Conservation (phyloP, 2,888 invertebrate species). For the Orthosia incerta region DNA sequence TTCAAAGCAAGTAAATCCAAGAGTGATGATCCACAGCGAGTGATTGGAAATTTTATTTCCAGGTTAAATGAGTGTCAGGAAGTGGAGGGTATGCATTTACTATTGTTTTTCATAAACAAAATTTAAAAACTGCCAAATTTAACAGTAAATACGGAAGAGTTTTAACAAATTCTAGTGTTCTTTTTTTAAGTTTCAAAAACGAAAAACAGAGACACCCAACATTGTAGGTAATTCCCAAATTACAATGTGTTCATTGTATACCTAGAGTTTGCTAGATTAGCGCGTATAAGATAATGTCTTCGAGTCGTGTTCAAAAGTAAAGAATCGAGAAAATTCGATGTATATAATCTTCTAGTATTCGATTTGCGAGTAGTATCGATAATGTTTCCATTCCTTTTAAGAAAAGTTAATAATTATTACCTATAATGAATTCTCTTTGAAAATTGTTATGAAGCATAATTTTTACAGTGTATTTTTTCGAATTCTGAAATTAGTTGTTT, state of each 20-base stretch:
- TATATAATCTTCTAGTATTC: slow-evolving; percentile 73
- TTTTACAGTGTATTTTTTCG: slow-evolving; percentile 58
- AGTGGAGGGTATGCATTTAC: too few relatives aligned
- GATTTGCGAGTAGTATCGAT: slow-evolving; percentile 67
- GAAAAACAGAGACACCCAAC: too few relatives aligned
- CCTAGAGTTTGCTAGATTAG: slow-evolving; percentile 86
- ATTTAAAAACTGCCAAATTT: too few relatives aligned
- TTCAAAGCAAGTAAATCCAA: too few relatives aligned
- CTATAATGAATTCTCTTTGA: slow-evolving; percentile 35
- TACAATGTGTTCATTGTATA: slow-evolving; percentile 87
- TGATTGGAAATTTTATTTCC: too few relatives aligned
- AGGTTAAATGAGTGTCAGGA: too few relatives aligned
- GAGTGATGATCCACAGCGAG: too few relatives aligned
- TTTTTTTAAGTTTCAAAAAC: too few relatives aligned
- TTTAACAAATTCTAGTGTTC: too few relatives aligned
- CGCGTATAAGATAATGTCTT: slow-evolving; percentile 76
- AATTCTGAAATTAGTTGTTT: slow-evolving; percentile 53
- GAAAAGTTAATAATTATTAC: slow-evolving; percentile 35
- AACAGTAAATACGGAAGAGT: too few relatives aligned
- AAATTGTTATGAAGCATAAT: slow-evolving; percentile 50
- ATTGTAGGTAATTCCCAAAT: slow-evolving; percentile 76
- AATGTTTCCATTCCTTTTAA: slow-evolving; percentile 67
- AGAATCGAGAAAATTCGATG: slow-evolving; percentile 73
- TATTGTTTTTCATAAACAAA: too few relatives aligned
- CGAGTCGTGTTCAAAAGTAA: slow-evolving; percentile 79